phyloP scores from a whole-genome alignment of 1,140 invertebrate species.

The Nomia melanderi region DNA sequence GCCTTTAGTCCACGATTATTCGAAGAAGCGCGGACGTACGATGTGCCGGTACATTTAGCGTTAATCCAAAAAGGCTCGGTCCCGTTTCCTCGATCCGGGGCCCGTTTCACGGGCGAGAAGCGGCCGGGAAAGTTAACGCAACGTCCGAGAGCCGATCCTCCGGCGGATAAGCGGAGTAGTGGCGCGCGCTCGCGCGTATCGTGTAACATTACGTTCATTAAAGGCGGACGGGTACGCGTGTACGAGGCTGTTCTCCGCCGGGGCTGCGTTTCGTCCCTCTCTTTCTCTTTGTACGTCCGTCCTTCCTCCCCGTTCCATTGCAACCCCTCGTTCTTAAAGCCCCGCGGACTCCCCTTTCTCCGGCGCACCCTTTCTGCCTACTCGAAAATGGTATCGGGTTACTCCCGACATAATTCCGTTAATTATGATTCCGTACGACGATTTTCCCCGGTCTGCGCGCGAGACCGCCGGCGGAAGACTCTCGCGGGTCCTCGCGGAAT shows the following conservation, averaged over 20 bases:
- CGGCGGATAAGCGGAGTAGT: constrained; percentile 30
- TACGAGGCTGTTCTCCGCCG: constrained; percentile 23
- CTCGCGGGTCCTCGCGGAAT: constrained; percentile 4
- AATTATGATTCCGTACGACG: constrained; percentile 79
- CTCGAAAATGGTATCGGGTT: constrained; percentile 73
- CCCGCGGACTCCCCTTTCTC: constrained; percentile 8
- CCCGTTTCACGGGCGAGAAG: background rate
- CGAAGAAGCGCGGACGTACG: no score
- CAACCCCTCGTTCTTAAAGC: constrained; percentile 74
- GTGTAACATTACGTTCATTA: constrained; percentile 70
- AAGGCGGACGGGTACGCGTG: constrained; percentile 48
- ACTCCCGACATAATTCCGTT: constrained; percentile 76
- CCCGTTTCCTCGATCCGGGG: background rate
- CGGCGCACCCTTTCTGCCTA: constrained; percentile 30
- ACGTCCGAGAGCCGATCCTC: constrained; percentile 47
- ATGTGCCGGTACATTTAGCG: no score
- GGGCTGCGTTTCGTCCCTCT: constrained; percentile 42
- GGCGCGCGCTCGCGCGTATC: constrained; percentile 53
- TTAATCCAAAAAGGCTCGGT: no score
- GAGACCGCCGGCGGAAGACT: background rate
- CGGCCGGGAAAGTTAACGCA: background rate
- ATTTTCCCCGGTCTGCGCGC: constrained; percentile 62
- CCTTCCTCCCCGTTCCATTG: no score
- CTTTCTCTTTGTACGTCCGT: no score
- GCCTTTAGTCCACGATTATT: no score